phyloP scores from a whole-genome alignment of 2,113 vertebrate genomes.

The Gymnocephalus cernua region DNA sequence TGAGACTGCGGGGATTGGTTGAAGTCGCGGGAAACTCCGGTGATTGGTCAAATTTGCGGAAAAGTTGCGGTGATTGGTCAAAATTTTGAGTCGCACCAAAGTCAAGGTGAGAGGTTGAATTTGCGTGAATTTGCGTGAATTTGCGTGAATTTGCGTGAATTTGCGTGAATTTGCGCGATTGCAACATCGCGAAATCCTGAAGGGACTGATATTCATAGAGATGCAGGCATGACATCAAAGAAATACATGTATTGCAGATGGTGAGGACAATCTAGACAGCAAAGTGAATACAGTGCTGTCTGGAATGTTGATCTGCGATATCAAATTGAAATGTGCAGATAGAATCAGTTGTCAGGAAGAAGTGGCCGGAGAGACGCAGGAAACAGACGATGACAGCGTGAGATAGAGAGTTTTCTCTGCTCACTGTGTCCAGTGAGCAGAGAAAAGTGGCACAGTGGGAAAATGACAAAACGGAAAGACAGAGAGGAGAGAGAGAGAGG shows the following conservation, averaged over 20 bases:
- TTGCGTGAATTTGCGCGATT: too few species aligned
- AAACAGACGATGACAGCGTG: constrained; percentile 9
- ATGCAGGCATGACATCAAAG: neutral
- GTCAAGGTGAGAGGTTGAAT: too few species aligned
- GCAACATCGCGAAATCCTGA: too few species aligned
- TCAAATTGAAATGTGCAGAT: neutral
- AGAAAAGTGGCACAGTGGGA: neutral
- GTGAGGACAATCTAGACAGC: neutral
- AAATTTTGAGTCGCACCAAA: too few species aligned
- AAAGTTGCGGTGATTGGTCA: too few species aligned
- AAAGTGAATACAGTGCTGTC: neutral
- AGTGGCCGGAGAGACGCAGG: neutral
- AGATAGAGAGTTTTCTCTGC: too few species aligned
- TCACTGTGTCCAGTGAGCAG: too few species aligned
- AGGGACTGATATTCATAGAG: neutral
- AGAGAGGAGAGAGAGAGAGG: constrained; percentile 2
- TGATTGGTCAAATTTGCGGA: too few species aligned
- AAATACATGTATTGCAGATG: neutral
- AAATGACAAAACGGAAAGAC: neutral
- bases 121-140: too few species aligned
- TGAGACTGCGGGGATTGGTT: too few species aligned
- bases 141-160: too few species aligned
- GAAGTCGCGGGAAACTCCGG: too few species aligned
- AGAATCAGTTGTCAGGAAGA: neutral
- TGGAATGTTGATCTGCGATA: constrained; percentile 5